Evolutionary conservation across 2,113 vertebrate species (phyloP), one percentile per base, ranked within the genome.

Genomic region (Ploceus nigricollis): DNA sequence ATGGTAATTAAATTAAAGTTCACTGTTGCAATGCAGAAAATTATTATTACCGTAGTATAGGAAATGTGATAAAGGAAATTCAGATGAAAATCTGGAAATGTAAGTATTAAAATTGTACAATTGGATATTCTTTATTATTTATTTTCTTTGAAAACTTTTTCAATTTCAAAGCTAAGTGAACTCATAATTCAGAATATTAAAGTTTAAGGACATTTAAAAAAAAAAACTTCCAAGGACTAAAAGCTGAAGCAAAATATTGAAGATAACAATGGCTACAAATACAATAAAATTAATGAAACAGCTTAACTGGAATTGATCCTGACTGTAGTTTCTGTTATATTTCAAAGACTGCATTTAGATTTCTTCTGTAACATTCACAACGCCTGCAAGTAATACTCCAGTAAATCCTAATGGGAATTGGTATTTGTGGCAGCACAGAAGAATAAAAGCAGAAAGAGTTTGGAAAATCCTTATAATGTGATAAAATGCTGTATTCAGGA

Each of bases 1-100:
- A 81, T 68, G 9, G 53, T 58, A 97, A 97, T 95, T 96, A 91
- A 97, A 97, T 95, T 93, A 94, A 93, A 94, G 48, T 80, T 90
- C 35, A 81, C 25, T 64, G 64, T 94, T 84, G 58, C 37, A 82
- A 35, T 77, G 28, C 27, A 82, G 15, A 47, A 89, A 91, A 85
- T 82, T 45, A 35, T 84, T 37, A 89, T 84, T 90, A 89, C 63
- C 79, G 17, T 73, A 54, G 22, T 87, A 84, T 61, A 64, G 82
- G 61, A 94, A 81, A 79, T 39, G 9, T 70, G 69, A 54, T 96
- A 65, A 87, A 12, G 12, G 57, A 82, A 81, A 89, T 19, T 76
- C 11, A 68, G 53, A 86, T 56, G 35, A 15, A 94, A 93, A 93
- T 78, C 11, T 81, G 53, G 11, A 40, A 93, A 65, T 72, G 9